phyloP scores from a whole-genome alignment of 2,888 invertebrate species.

The Agriopis aurantiaria region DNA sequence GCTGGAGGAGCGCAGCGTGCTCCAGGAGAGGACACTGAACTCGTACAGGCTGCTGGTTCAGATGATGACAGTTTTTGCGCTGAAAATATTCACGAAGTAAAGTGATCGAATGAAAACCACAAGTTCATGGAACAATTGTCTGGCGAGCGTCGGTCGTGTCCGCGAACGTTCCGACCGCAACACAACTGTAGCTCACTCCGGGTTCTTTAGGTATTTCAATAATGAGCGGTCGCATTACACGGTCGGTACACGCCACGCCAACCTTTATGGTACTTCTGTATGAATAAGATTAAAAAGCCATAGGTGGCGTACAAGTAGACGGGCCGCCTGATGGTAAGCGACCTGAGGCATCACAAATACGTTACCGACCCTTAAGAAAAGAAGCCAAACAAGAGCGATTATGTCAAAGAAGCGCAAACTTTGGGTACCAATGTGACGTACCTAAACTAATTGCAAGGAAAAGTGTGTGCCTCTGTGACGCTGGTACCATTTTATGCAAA shows the following conservation, averaged over 20 bases:
- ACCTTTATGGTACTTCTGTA: neutral
- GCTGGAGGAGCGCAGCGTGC: too few relatives aligned
- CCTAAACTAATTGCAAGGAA: too few relatives aligned
- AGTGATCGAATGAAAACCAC: neutral
- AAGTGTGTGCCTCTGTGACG: too few relatives aligned
- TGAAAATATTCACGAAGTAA: neutral
- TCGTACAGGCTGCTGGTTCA: neutral
- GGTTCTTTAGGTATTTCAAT: conserved; percentile 35
- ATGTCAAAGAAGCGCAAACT: too few relatives aligned
- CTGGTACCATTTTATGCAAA: too few relatives aligned
- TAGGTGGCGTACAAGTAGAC: too few relatives aligned
- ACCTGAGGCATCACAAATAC: too few relatives aligned
- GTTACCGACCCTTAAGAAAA: too few relatives aligned
- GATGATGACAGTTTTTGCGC: neutral
- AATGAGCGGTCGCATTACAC: conserved; percentile 41
- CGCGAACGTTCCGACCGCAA: conserved; percentile 15
- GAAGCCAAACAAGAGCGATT: too few relatives aligned
- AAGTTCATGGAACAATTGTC: neutral
- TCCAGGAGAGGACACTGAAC: too few relatives aligned
- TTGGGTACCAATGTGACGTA: too few relatives aligned
- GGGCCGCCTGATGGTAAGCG: too few relatives aligned
- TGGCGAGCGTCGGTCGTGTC: conserved; percentile 1
- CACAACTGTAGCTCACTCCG: conserved; percentile 11
- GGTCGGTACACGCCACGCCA: neutral
- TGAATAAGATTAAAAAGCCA: neutral